Base-by-base conservation (phyloP, 1,140 invertebrate species). In the Papilio dardanus region DNA sequence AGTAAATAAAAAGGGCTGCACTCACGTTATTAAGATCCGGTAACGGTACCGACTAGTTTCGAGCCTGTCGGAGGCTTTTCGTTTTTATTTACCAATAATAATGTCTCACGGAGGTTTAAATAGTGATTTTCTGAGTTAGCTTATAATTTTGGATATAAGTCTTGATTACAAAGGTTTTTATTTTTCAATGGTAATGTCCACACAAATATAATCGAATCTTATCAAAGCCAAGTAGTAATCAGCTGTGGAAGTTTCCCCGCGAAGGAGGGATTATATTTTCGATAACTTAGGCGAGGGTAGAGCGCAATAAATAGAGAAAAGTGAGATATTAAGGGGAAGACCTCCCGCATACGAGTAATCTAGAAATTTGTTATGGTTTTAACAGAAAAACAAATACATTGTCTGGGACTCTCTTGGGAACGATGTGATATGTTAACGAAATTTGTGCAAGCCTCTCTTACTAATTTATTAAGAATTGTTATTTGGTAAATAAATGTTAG, bases 261-360 rank as follows among this genome's bases (percentile, higher is more conserved):
- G 86, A 87, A 87, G 85, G 85, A 88, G 87, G 88, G 86, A 93
- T 93, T 93, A 92, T 91, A 90, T 90, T 92, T 91, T 93, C 88
- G 86, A 92, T 90, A 92, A 89, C 85, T 90, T 89, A 82, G 82
- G 87, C 78, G 81, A 87, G 90, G 91, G 89, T 86, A 81, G 81
- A 74, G 77, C 68, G 85, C 88, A 91, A 92, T 92, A 92, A 92
- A 90, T 89, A 90, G 77, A 88, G 84, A 83, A 87, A 81, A 86
- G 80, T 81, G 74, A 84, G 83, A 84, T 82, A 83, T 83, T 80
- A 77, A 85, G 82, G 83, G 84, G 77, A 79, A 71, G 58, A 73
- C 75, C 69, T 76, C 69, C 74, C 73, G 76, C 68, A 35, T 80
- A 81, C 85, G 79, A 86, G 84, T 88, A 90, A 90, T 91, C 86